Evolutionary conservation across 2,113 vertebrate species (phyloP), one percentile per base, ranked within the genome.

Genomic region (Plecotus auritus): DNA sequence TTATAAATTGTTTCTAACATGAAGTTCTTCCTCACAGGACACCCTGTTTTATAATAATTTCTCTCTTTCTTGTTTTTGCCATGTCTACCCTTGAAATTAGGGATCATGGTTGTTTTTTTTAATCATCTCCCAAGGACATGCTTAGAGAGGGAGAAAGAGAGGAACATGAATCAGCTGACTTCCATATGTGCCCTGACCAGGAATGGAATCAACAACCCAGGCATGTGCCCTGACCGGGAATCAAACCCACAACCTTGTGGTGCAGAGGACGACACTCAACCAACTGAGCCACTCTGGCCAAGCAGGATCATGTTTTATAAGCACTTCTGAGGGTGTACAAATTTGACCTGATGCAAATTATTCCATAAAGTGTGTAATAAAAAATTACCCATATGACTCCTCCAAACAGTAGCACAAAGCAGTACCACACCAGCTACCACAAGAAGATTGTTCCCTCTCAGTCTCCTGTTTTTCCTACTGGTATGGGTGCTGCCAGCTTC

Each of bases 321-420:
- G n/a, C 40, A 92, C 26, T 76, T n/a, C 45, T 54, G 37, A 40
- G 13, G 11, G 12, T 23, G 40, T 86, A 51, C 85, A 97, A 67
- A 89, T 77, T 80, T 85, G 49, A 76, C 17, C 10, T 82, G 51
- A 70, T 51, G 28, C 18, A 93, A 93, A 90, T 86, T 73, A 67
- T 94, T 69, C 28, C 49, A 78, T 94, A 45, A 95, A 90, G 42
- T 85, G 69, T 13, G 20, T 70, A 95, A 93, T 81, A 72, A 76
- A 92, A 70, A 76, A 18, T 35, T 94, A 85, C 47, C 84, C 72
- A 49, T 13, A 69, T 83, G 35, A 17, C 28, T 37, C 4, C 47
- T 88, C 40, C 64, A 77, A 82, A 74, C 23, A 95, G 20, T 86
- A 81, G 17, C 51, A 87, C 45, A 89, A 47, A 94, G 87, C 61